These are phyloP conservation scores for Steinernema feltiae DNA, from an alignment of 1,140 invertebrate species.

Conservation along the genomic window DNA sequence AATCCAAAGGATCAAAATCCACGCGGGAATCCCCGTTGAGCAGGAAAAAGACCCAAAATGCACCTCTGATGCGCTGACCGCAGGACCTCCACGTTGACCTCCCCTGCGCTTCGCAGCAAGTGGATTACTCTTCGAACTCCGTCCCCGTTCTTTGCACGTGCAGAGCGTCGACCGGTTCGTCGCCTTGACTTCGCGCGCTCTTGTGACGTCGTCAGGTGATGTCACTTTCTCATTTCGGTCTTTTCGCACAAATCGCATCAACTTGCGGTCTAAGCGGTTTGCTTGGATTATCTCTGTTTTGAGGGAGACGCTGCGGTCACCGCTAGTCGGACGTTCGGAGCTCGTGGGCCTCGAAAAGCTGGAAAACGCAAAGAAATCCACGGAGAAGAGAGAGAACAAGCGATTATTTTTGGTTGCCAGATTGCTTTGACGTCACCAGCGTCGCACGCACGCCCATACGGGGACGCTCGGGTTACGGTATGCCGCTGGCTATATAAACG, in stretches of 20 bases:
- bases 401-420: neutral
- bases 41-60: too few relatives aligned
- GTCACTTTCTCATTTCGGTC: neutral
- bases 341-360: neutral
- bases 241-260: neutral
- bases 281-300: too few relatives aligned
- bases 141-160: neutral
- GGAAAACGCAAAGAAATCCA: neutral
- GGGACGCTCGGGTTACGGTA: neutral
- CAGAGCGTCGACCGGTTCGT: neutral
- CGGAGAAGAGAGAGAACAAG: neutral
- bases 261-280: neutral
- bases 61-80: too few relatives aligned
- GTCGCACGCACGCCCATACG: neutral
- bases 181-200: conserved; percentile 1
- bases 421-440: neutral
- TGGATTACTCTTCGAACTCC: neutral
- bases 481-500: neutral
- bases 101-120: too few relatives aligned
- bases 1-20: neutral
- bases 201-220: neutral
- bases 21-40: too few relatives aligned
- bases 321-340: too few relatives aligned
- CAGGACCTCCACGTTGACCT: too few relatives aligned
- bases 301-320: too few relatives aligned